These are phyloP conservation scores for Myopa testacea DNA, from an alignment of 2,888 invertebrate genomes.

Conservation along the genomic window DNA sequence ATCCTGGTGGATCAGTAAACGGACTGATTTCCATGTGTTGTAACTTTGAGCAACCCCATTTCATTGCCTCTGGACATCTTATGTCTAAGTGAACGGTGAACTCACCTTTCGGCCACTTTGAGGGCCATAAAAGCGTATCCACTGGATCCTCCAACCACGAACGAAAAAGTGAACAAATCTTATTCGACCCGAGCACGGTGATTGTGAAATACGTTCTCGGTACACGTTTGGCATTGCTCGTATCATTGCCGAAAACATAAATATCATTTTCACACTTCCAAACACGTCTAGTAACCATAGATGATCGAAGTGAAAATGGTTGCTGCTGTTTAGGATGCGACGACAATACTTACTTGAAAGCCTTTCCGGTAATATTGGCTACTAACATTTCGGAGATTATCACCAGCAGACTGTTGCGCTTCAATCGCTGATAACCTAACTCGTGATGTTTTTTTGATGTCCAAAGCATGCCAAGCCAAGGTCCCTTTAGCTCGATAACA, in stretches of 20 bases:
- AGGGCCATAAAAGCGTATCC: constrained; percentile 37
- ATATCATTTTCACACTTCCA: constrained; percentile 52
- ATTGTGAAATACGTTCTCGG: constrained; percentile 54
- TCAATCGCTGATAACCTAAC: constrained; percentile 44
- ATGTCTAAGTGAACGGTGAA: constrained; percentile 55
- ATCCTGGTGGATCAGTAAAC: constrained; percentile 38
- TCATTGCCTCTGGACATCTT: constrained; percentile 54
- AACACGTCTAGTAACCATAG: constrained; percentile 48
- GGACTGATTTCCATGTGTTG: constrained; percentile 56
- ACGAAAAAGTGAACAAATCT: constrained; percentile 49
- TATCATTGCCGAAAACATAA: constrained; percentile 57
- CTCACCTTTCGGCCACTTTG: constrained; percentile 45
- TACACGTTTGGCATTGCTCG: constrained; percentile 44
- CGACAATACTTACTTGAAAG: constrained; percentile 52
- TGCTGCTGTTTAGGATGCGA: neutral
- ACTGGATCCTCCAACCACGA: constrained; percentile 51
- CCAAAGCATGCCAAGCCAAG: constrained; percentile 55
- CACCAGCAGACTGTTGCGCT: constrained; percentile 54
- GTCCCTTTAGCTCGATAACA: constrained; percentile 53
- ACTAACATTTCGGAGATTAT: constrained; percentile 56
- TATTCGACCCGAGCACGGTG: constrained; percentile 53
- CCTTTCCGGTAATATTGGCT: constrained; percentile 49
- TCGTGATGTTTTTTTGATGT: too few relatives aligned
- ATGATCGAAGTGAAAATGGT: neutral
- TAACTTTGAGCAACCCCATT: constrained; percentile 57